Evolutionary conservation across 1,140 invertebrate genomes (phyloP).

Genomic region (Drosophila parabipectinata): DNA sequence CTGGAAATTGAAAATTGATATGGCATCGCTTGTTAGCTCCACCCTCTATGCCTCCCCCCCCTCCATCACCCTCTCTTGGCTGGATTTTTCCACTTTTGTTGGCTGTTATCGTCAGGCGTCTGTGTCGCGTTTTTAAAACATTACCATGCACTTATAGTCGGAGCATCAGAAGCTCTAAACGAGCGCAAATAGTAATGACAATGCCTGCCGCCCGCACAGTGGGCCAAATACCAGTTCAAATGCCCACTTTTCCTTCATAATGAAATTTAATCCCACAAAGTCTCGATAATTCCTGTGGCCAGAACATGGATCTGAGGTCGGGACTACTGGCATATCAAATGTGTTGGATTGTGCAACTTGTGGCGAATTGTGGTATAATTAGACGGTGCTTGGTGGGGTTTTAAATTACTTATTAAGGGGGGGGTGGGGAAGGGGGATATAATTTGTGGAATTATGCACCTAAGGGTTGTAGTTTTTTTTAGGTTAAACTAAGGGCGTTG

Average conservation of each 20-base stretch:
- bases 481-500: too few relatives aligned
- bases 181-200: constrained; percentile 78
- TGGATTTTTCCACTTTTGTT: constrained; percentile 9
- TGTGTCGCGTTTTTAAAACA: constrained; percentile 69
- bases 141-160: constrained; percentile 71
- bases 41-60: background rate
- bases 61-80: background rate
- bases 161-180: constrained; percentile 60
- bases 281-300: constrained; percentile 7
- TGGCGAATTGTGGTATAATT: background rate
- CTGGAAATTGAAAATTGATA: constrained; percentile 76
- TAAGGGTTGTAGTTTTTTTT: too few relatives aligned
- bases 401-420: too few relatives aligned
- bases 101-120: constrained; percentile 50
- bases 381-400: background rate
- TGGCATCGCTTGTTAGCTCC: constrained; percentile 56
- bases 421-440: too few relatives aligned
- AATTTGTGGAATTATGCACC: too few relatives aligned
- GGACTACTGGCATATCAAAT: constrained; percentile 5
- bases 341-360: background rate
- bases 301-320: background rate
- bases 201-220: constrained; percentile 54
- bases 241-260: constrained; percentile 3
- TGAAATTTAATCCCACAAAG: constrained; percentile 12
- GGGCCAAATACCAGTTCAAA: constrained; percentile 38